Base-by-base conservation (phyloP, 2,888 invertebrate species). In the Drosophila yooni region DNA sequence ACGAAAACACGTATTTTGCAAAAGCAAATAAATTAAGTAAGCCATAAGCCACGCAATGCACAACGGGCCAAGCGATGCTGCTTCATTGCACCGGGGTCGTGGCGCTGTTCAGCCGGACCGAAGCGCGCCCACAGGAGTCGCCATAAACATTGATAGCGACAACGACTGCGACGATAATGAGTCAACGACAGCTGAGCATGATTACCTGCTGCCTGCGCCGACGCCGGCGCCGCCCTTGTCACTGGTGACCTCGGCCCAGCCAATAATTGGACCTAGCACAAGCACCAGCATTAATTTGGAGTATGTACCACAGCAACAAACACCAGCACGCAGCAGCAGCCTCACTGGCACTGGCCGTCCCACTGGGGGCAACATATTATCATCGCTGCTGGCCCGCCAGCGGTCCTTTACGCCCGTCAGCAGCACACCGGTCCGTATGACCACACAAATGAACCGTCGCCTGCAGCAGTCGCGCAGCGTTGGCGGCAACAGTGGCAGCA, bases 101-200 rank as follows among this genome's bases (percentile, higher is more conserved):
- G 68, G 60, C 8, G 27, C 48, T 29, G 59, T 33, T 25, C 74
- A 64, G 15, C 48, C 64, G 0, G 62, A 59, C 8, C 59, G 40
- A 40, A 27, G 60, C 38, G 38, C 53, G 8, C 8, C 51, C 25
- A 18, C 36, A 25, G 60, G 63, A 31, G 64, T 78, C 10, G 40
- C 78, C 56, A 79, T 79, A 43, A 46, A 34, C 46, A 79, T 79
- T 50, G 79, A 81, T 6, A 81, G 79, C 43, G 79, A 81, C 54
- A 59, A 63, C 50, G 86, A 88, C 56, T 70, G 71, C 25, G 82
- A 91, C 21, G 82, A 89, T 59, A 88, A 88, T 84, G 88, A 88
- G 57, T 90, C 90, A 75, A 86, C 90, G 4, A 81, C 87, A 34
- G 89, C 89, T 43, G 89, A 89, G 51, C 61, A 89, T 21, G 89